These are phyloP conservation scores for Gymnocephalus cernua DNA, from an alignment of 2,113 vertebrate genomes.

Conservation along the genomic window DNA sequence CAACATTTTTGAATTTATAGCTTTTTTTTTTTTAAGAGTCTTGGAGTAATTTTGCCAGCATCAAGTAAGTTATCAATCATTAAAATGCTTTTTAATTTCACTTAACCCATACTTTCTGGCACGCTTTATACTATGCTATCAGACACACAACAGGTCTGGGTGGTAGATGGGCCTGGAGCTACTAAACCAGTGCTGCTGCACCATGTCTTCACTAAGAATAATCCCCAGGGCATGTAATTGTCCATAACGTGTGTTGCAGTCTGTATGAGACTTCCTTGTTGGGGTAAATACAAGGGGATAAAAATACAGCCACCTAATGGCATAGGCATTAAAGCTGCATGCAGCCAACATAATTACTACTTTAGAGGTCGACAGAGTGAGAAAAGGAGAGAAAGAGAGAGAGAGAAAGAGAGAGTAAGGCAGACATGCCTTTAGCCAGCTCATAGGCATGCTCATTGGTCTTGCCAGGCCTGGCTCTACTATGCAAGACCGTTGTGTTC, in stretches of 20 bases:
- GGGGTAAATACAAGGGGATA: slow-evolving; percentile 65
- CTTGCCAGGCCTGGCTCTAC: slow-evolving; percentile 48
- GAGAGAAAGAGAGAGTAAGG: slow-evolving; percentile 17
- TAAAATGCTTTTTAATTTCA: slow-evolving; percentile 9
- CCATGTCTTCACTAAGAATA: slow-evolving; percentile 61
- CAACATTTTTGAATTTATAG: not conserved
- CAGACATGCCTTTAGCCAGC: slow-evolving; percentile 43
- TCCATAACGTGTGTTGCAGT: slow-evolving; percentile 50
- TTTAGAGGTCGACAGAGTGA: slow-evolving; percentile 64
- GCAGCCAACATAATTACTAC: slow-evolving; percentile 72
- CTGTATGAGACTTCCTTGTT: slow-evolving; percentile 57
- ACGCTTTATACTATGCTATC: not conserved
- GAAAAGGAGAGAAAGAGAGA: slow-evolving; percentile 35
- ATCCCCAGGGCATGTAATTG: slow-evolving; percentile 54
- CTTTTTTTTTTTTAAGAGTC: not conserved
- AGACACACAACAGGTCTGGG: not conserved
- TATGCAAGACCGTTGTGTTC: slow-evolving; percentile 56
- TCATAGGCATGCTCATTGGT: slow-evolving; percentile 38
- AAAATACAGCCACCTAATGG: slow-evolving; percentile 79
- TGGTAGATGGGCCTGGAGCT: slow-evolving; percentile 26
- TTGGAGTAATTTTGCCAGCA: not conserved
- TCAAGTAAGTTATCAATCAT: not conserved
- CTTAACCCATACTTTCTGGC: slow-evolving; percentile 2
- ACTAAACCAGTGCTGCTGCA: slow-evolving; percentile 33
- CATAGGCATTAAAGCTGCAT: slow-evolving; percentile 72